Percentiles rank a stretch among this genome's conserved stretches.
phyloP scores from a whole-genome alignment of 2,888 invertebrate species.

The Furcula furcula region DNA sequence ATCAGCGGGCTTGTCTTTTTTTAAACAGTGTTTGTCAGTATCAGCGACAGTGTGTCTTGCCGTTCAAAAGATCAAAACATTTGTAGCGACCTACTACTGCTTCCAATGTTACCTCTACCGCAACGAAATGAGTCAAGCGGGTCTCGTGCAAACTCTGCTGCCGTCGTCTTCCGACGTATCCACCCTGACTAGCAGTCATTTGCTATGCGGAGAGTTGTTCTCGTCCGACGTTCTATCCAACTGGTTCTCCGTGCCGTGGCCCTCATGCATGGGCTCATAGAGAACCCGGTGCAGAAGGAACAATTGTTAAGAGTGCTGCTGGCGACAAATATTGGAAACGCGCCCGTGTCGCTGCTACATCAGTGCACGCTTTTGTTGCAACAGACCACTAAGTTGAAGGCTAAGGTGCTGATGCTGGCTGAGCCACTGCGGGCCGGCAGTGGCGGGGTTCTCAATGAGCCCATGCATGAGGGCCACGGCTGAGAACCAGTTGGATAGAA shows the following conservation, averaged over 20 bases:
- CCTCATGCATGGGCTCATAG: slow-evolving; percentile 93
- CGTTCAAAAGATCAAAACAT: no score
- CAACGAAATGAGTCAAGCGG: slow-evolving; percentile 94
- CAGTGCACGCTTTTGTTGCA: slow-evolving; percentile 93
- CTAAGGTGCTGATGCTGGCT: slow-evolving; percentile 94
- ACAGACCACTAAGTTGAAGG: slow-evolving; percentile 89
- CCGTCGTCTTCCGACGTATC: slow-evolving; percentile 91
- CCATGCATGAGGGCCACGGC: slow-evolving; percentile 95
- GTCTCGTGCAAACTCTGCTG: slow-evolving; percentile 94
- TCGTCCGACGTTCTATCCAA: slow-evolving; percentile 93
- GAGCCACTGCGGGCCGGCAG: slow-evolving; percentile 90
- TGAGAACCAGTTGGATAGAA: slow-evolving; percentile 97
- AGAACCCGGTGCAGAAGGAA: slow-evolving; percentile 93
- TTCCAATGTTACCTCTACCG: slow-evolving; percentile 97
- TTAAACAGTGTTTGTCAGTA: no score
- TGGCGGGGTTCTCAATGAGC: slow-evolving; percentile 92
- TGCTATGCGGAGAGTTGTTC: slow-evolving; percentile 96
- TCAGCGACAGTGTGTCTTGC: no score
- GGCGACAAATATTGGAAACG: slow-evolving; percentile 90
- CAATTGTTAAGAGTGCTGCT: slow-evolving; percentile 94
- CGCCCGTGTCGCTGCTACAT: slow-evolving; percentile 94
- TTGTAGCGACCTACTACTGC: no score
- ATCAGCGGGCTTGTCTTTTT: no score
- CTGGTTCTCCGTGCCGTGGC: slow-evolving; percentile 98
- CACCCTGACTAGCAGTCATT: slow-evolving; percentile 90